Evolutionary conservation across 1,140 invertebrate genomes (phyloP).

Genomic region (Macrostomum lignano): DNA sequence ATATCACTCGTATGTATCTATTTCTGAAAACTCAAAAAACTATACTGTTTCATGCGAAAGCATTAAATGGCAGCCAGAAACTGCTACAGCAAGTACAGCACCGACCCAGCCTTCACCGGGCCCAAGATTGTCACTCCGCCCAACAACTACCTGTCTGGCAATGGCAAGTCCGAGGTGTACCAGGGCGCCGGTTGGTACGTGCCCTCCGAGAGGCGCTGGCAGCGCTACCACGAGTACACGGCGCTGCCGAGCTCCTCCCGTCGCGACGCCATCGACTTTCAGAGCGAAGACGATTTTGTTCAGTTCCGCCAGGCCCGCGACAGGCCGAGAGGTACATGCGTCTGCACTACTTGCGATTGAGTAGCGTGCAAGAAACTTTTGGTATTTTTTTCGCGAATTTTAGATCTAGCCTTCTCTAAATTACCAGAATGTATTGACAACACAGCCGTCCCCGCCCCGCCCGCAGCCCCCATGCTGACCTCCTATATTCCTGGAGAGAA

Average conservation of each 20-base stretch:
- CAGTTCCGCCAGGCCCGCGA: conserved; percentile 13
- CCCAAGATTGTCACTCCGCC: conserved; percentile 12
- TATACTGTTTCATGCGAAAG: too few relatives aligned
- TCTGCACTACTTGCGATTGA: background rate
- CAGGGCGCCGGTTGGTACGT: conserved; percentile 16
- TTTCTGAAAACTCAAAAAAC: too few relatives aligned
- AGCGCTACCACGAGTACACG: conserved; percentile 11
- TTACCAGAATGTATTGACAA: background rate
- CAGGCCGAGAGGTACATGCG: conserved; percentile 11
- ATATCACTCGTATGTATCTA: too few relatives aligned
- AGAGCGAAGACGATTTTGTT: conserved; percentile 15
- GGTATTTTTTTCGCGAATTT: too few relatives aligned
- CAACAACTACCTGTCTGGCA: conserved; percentile 13
- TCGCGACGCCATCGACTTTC: conserved; percentile 14
- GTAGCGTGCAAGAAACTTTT: too few relatives aligned
- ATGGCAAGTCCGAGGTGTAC: conserved; percentile 15
- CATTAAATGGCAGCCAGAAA: too few relatives aligned
- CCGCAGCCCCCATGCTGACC: conserved; percentile 11
- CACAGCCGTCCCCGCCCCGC: background rate
- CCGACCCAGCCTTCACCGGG: background rate
- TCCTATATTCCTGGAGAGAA: conserved; percentile 12
- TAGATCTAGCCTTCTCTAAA: too few relatives aligned
- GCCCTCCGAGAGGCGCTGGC: conserved; percentile 13
- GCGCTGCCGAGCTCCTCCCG: conserved; percentile 10
- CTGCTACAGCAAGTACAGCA: conserved; percentile 6